phyloP scores from a whole-genome alignment of 2,888 invertebrate species.

The Caenorhabditis sp. region DNA sequence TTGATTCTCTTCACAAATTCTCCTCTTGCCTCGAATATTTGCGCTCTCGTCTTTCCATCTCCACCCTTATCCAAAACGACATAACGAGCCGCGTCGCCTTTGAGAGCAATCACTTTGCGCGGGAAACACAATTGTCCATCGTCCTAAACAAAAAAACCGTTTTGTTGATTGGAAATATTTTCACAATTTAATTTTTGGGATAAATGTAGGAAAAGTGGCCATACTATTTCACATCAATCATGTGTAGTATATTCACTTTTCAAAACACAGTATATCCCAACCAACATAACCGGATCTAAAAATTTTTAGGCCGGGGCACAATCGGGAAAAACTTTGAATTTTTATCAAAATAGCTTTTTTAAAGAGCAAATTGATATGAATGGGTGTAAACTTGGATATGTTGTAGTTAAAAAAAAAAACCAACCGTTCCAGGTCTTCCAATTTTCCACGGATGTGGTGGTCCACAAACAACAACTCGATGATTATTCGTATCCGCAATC shows the following conservation, averaged over 20 bases:
- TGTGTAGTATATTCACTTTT: too few species aligned
- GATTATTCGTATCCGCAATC: conserved; percentile 68
- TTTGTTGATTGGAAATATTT: too few species aligned
- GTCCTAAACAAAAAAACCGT: conserved; percentile 29
- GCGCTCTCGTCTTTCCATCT: conserved; percentile 52
- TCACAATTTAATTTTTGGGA: too few species aligned
- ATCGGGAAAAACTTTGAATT: too few species aligned
- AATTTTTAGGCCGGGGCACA: too few species aligned
- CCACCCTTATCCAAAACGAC: conserved; percentile 57
- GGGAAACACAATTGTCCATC: conserved; percentile 67
- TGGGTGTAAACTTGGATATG: too few species aligned
- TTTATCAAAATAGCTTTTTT: too few species aligned
- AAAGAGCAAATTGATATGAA: too few species aligned
- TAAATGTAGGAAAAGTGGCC: too few species aligned
- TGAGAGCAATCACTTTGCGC: conserved; percentile 56
- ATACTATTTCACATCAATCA: too few species aligned
- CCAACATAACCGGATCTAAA: too few species aligned
- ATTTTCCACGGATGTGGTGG: conserved; percentile 59
- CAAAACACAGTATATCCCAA: too few species aligned
- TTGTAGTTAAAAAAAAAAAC: conserved; percentile 4
- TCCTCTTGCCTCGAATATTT: conserved; percentile 53
- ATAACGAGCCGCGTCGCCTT: conserved; percentile 48
- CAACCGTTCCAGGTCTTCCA: conserved; percentile 53
- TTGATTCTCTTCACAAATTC: conserved; percentile 55
- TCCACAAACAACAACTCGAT: conserved; percentile 61